Conservation (phyloP, 2,113 vertebrate species). For the Macheiramphus alcinus region DNA sequence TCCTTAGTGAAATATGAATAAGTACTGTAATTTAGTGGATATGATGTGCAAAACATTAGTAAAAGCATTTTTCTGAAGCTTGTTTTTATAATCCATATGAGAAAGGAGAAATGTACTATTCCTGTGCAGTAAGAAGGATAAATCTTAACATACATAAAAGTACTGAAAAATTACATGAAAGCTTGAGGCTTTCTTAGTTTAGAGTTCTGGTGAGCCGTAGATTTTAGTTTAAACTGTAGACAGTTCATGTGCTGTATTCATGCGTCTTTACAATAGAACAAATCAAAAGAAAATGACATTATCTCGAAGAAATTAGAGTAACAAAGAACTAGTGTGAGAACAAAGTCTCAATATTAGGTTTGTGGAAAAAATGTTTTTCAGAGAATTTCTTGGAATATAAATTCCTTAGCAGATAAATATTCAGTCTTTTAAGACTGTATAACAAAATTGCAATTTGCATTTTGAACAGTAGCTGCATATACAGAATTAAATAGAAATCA, state of each 20-base stretch:
- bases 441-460: not conserved
- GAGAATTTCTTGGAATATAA: not conserved
- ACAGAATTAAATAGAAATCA: not conserved
- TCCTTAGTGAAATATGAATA: not conserved
- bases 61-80: not conserved
- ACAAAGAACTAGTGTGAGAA: not conserved
- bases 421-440: not conserved
- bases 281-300: not conserved
- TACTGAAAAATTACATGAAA: not conserved
- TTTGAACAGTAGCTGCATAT: not conserved
- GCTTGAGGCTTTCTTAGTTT: not conserved
- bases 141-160: not conserved
- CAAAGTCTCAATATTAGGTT: not conserved
- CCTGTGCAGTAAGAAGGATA: not conserved
- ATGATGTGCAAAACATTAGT: not conserved
- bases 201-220: not conserved
- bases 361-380: not conserved
- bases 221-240: not conserved
- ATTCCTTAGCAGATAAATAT: not conserved
- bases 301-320: not conserved
- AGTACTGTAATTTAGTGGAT: not conserved
- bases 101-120: not conserved
- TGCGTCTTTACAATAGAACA: not conserved
- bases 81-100: not conserved
- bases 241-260: not conserved